Percentiles rank a stretch among this genome's conserved stretches.
phyloP scores from a whole-genome alignment of 1,140 invertebrate genomes.

The Contarinia nasturtii region DNA sequence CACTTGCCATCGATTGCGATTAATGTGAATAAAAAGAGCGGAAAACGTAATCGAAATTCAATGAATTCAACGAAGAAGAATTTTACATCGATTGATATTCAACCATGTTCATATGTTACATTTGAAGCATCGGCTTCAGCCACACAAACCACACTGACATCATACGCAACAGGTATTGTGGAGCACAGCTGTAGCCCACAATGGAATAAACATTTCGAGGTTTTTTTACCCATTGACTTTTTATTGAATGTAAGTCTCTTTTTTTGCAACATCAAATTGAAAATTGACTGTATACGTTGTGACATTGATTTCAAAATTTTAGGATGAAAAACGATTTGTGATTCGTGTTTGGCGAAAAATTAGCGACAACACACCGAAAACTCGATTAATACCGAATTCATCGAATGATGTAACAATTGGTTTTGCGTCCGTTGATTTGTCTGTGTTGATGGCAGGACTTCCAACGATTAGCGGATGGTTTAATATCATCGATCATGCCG shows the following conservation, averaged over 20 bases:
- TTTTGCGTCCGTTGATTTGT: conserved; percentile 36
- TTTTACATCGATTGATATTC: conserved; percentile 17
- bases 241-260: conserved; percentile 11
- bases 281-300: background rate
- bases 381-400: conserved; percentile 22
- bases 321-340: conserved; percentile 34
- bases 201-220: conserved; percentile 34
- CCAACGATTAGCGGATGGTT: conserved; percentile 36
- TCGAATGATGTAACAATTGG: conserved; percentile 32
- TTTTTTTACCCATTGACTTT: conserved; percentile 28
- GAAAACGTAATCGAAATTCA: conserved; percentile 8
- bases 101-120: conserved; percentile 37
- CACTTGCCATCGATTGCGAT: conserved; percentile 30
- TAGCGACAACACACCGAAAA: conserved; percentile 10
- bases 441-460: conserved; percentile 27
- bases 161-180: conserved; percentile 29
- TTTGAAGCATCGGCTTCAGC: conserved; percentile 27
- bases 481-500: conserved; percentile 38
- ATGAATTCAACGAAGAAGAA: conserved; percentile 11
- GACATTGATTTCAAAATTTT: conserved; percentile 11
- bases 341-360: conserved; percentile 37
- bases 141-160: conserved; percentile 20
- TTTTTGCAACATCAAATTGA: conserved; percentile 3
- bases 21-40: conserved; percentile 13
- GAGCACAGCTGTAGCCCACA: conserved; percentile 30